Evolutionary conservation across 2,888 invertebrate species (phyloP).

Genomic region (Brachyptera risi): DNA sequence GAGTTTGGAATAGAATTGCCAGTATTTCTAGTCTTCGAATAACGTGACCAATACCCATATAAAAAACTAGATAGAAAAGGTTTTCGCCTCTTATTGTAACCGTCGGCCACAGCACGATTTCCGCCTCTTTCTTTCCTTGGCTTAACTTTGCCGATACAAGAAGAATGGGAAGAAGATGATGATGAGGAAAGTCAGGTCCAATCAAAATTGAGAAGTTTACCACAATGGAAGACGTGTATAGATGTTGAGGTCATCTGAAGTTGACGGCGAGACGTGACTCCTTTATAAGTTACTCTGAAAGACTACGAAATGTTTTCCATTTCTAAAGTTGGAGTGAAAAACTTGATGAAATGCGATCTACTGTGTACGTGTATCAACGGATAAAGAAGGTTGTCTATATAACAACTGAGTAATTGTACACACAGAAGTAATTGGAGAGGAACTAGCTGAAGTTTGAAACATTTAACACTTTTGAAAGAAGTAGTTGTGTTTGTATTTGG

Average conservation of each 20-base stretch:
- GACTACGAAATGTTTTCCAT: slow-evolving; percentile 20
- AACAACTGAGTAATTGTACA: no score
- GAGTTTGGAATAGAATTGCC: neutral
- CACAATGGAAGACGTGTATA: no score
- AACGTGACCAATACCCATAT: slow-evolving; percentile 8
- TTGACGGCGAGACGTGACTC: neutral
- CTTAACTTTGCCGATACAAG: neutral
- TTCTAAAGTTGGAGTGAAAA: slow-evolving; percentile 1
- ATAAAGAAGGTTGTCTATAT: no score
- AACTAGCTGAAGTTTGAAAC: no score
- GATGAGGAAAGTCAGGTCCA: neutral
- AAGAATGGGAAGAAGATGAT: neutral
- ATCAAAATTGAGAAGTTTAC: slow-evolving; percentile 4
- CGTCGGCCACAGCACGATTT: neutral
- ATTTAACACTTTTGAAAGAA: no score
- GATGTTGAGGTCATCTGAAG: slow-evolving; percentile 6
- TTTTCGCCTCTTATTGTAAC: neutral
- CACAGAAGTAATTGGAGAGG: no score
- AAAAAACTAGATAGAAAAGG: neutral
- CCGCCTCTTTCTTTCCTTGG: neutral
- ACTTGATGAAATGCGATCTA: slow-evolving; percentile 22
- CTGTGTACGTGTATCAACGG: no score
- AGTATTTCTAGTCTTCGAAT: slow-evolving; percentile 2
- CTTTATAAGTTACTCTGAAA: neutral
- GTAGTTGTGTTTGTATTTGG: no score